Evolutionary conservation across 2,888 invertebrate genomes (phyloP).

Genomic region (Pseudococcus longispinus): DNA sequence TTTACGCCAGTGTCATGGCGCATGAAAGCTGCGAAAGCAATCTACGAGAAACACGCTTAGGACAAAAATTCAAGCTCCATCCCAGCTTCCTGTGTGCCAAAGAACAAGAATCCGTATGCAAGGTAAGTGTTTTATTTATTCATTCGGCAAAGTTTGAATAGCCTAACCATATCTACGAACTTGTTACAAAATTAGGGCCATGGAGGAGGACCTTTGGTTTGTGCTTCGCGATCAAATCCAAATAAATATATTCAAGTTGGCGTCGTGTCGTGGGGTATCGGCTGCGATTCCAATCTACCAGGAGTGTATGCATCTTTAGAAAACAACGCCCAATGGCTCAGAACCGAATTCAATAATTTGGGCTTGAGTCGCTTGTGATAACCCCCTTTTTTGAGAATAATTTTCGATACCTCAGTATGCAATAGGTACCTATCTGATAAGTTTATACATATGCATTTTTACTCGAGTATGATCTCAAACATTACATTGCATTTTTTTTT

Average conservation of each 20-base stretch:
- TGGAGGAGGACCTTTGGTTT: constrained; percentile 89
- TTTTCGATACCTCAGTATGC: too few relatives aligned
- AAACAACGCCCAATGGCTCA: constrained; percentile 86
- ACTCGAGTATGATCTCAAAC: too few relatives aligned
- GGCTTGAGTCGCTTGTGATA: background rate
- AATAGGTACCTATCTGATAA: too few relatives aligned
- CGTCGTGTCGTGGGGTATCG: constrained; percentile 93
- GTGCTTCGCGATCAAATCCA: constrained; percentile 77
- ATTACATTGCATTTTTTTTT: too few relatives aligned
- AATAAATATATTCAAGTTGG: constrained; percentile 79
- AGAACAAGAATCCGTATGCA: constrained; percentile 69
- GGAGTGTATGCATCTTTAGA: constrained; percentile 88
- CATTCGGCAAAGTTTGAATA: background rate
- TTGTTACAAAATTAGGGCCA: constrained; percentile 69
- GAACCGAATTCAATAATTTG: constrained; percentile 58
- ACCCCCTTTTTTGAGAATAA: background rate
- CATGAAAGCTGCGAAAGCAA: constrained; percentile 69
- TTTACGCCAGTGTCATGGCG: constrained; percentile 73
- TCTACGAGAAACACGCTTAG: constrained; percentile 72
- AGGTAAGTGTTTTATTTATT: constrained; percentile 62
- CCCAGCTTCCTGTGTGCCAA: constrained; percentile 80
- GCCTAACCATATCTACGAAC: background rate
- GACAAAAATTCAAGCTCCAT: constrained; percentile 71
- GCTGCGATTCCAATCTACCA: constrained; percentile 87
- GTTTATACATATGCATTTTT: too few relatives aligned